A percentile compares a stretch with the other conserved stretches of the same genome.
Conservation (phyloP, 2,113 vertebrate species). For the Marcusenius ussheri region DNA sequence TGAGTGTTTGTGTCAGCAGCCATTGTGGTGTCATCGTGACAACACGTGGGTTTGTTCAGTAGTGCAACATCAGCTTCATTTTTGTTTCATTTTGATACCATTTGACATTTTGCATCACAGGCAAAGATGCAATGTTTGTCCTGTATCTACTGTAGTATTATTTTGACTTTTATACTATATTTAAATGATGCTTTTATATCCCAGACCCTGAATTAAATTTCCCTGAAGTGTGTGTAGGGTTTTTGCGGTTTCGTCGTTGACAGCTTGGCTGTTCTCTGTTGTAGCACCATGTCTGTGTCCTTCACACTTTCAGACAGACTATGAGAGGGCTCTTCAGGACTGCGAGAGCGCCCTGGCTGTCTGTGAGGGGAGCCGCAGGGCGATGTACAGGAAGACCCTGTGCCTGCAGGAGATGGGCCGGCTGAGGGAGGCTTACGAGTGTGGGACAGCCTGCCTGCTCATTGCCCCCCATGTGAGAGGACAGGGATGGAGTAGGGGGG, state of each 20-base stretch:
- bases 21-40: not conserved
- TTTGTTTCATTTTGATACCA: not conserved
- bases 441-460: conserved; percentile 85
- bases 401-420: conserved; percentile 80
- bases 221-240: not conserved
- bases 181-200: not conserved
- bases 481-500: not conserved
- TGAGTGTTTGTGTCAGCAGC: conserved; percentile 49
- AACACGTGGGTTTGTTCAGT: not conserved
- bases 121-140: not conserved
- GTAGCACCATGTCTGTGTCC: not conserved
- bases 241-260: not conserved
- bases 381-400: conserved; percentile 83
- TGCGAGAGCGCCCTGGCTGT: conserved; percentile 82
- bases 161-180: not conserved
- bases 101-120: not conserved
- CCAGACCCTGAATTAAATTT: not conserved
- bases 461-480: conserved; percentile 80
- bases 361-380: conserved; percentile 78
- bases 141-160: not conserved
- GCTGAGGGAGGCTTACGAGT: conserved; percentile 89
- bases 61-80: not conserved
- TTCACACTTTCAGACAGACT: conserved; percentile 66
- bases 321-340: conserved; percentile 83
- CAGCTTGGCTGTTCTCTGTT: not conserved